Base-by-base conservation (phyloP, 2,888 invertebrate genomes). In the Synergus itoensis region DNA sequence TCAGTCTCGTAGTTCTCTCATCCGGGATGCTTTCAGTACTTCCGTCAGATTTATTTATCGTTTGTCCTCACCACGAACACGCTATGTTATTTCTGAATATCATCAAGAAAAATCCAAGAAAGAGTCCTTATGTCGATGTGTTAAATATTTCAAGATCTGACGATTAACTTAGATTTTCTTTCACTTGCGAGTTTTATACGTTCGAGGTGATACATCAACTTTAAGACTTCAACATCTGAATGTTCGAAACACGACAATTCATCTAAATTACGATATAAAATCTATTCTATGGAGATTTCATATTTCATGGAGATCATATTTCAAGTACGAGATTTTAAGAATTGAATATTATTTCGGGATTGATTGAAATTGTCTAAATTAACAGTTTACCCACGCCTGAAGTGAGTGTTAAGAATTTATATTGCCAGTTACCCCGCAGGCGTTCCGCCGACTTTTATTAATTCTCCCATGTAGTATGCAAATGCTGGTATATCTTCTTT, bases 401-500 rank as follows among this genome's bases (percentile, higher is more conserved):
- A 11, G 40, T 5, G 67, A 67, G 43, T 67, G 43, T 21, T 67
- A 12, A 64, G 40, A 41, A 11, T 64, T 43, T 67, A 53, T 48
- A 48, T 67, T 67, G 12, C 45, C 45, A 36, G 21, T 21, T 73
- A 53, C 28, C 48, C 48, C 48, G 69, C 28, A 73, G 69, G 69
- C 69, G 53, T 28, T 73, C 48, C 36, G 48, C 69, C 53, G 69
- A 73, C 48, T 48, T 73, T 36, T 53, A 73, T 73, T 53, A 73
- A 73, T 73, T 53, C 53, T 28, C 16, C 48, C 28, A n/a, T 36
- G 36, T 53, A 36, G 53, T 73, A 69, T 73, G 53, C 69, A 73
- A 73, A 73, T 73, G n/a, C 69, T 53, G 53, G 36, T 53, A 73
- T 53, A 73, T 73, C 69, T 73, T 48, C 69, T 73, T 73, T 73